phyloP scores from a whole-genome alignment of 2,113 vertebrate genomes.

The Prunella fulvescens region DNA sequence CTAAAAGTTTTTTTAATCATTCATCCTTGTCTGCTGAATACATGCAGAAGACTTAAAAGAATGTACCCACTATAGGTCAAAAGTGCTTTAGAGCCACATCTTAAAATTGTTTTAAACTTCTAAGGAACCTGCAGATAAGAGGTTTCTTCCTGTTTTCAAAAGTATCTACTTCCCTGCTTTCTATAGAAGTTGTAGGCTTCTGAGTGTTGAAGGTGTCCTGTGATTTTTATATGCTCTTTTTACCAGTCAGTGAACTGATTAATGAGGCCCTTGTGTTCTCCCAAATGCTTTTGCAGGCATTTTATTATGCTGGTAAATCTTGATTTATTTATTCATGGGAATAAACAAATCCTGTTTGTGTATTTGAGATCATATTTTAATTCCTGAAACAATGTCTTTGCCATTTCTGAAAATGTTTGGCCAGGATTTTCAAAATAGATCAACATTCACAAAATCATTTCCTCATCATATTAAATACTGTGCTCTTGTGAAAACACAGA shows the following conservation, averaged over 20 bases:
- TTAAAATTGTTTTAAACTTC: not conserved
- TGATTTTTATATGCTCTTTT: not conserved
- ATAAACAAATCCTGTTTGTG: not conserved
- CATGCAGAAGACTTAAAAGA: not conserved
- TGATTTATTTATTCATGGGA: not conserved
- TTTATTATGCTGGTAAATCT: not conserved
- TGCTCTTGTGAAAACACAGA: not conserved
- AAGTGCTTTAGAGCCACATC: not conserved
- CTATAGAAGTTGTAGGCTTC: not conserved
- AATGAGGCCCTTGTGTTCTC: not conserved
- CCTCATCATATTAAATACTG: not conserved
- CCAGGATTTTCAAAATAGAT: not conserved
- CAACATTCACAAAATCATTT: not conserved
- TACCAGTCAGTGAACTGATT: not conserved
- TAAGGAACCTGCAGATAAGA: not conserved
- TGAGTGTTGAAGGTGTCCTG: not conserved
- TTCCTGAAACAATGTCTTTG: not conserved
- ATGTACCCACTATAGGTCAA: accelerated
- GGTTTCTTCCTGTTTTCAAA: not conserved
- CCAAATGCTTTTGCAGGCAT: not conserved
- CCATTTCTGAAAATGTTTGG: not conserved
- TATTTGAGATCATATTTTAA: not conserved
- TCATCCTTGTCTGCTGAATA: not conserved
- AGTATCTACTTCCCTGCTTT: not conserved
- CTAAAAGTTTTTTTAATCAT: not conserved